A percentile compares a stretch with the other conserved stretches of the same genome.
These are phyloP conservation scores for Etheostoma cragini DNA, from an alignment of 2,113 vertebrate species.

Conservation along the genomic window DNA sequence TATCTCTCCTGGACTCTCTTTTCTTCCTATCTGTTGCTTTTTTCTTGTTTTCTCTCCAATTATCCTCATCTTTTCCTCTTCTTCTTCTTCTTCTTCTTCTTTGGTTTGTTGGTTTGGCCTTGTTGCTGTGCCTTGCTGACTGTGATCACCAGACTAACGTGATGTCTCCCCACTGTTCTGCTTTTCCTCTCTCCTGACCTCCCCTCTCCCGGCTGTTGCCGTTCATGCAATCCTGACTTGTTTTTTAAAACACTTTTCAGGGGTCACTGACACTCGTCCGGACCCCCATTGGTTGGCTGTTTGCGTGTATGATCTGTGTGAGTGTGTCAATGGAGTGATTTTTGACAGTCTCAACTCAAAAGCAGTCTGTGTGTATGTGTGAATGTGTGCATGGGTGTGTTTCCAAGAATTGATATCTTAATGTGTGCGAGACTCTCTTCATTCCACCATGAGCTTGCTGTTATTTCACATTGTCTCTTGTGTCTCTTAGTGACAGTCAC, in stretches of 20 bases:
- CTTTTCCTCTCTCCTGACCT: slow-evolving; percentile 20
- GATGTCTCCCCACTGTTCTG: slow-evolving; percentile 47
- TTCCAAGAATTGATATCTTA: slow-evolving; percentile 2
- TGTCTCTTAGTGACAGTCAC: slow-evolving; percentile 89
- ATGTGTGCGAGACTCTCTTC: slow-evolving; percentile 49
- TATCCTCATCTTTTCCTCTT: not conserved
- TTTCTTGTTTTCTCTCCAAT: not conserved
- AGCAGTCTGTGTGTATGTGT: slow-evolving; percentile 1
- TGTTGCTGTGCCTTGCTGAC: slow-evolving; percentile 78
- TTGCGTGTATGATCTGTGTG: slow-evolving; percentile 7
- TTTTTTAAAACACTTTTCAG: slow-evolving; percentile 30
- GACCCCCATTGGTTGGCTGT: slow-evolving; percentile 33
- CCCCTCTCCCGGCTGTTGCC: slow-evolving; percentile 31
- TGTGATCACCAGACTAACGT: slow-evolving; percentile 76
- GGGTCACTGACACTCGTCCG: slow-evolving; percentile 24
- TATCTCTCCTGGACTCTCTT: slow-evolving; percentile 18
- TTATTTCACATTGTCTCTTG: slow-evolving; percentile 85
- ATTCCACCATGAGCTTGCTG: slow-evolving; percentile 63
- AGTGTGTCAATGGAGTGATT: not conserved
- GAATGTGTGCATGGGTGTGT: slow-evolving; percentile 29
- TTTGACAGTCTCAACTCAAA: not conserved
- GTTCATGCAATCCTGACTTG: slow-evolving; percentile 28
- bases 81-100: slow-evolving; percentile 24
- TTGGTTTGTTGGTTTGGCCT: slow-evolving; percentile 63
- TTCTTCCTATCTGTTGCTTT: slow-evolving; percentile 19